A percentile compares a stretch with the other conserved stretches of the same genome.
Conservation (phyloP, 1,140 invertebrate genomes). For the Ooceraea biroi region DNA sequence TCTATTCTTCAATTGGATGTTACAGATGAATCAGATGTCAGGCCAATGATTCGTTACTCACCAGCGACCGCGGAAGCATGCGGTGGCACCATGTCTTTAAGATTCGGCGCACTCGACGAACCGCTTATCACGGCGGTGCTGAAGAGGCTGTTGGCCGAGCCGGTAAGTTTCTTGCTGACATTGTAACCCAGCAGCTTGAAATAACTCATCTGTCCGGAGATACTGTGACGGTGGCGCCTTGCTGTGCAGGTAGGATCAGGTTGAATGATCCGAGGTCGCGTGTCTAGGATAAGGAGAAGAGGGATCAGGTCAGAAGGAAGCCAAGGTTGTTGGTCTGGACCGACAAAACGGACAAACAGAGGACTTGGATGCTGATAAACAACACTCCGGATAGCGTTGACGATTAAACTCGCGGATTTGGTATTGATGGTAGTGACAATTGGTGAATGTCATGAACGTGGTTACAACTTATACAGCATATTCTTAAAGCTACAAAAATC, state of each 20-base stretch:
- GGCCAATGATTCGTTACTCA: slow-evolving; percentile 83
- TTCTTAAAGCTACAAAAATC: slow-evolving; percentile 23
- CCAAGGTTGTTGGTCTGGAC: slow-evolving; percentile 22
- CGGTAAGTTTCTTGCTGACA: slow-evolving; percentile 89
- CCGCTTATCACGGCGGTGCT: slow-evolving; percentile 97
- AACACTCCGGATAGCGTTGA: slow-evolving; percentile 61
- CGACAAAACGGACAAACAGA: slow-evolving; percentile 69
- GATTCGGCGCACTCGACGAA: slow-evolving; percentile 95
- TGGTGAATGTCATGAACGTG: slow-evolving; percentile 12
- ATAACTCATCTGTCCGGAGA: slow-evolving; percentile 96
- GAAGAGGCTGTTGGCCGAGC: slow-evolving; percentile 93
- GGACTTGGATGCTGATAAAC: slow-evolving; percentile 64
- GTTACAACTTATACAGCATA: background rate
- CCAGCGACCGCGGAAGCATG: slow-evolving; percentile 90
- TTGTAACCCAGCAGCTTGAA: slow-evolving; percentile 94
- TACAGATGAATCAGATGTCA: background rate
- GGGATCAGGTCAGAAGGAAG: slow-evolving; percentile 76
- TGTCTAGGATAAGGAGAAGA: slow-evolving; percentile 85
- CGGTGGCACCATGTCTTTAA: slow-evolving; percentile 93
- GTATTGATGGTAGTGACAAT: slow-evolving; percentile 33
- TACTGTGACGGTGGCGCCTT: slow-evolving; percentile 96
- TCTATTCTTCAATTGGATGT: background rate
- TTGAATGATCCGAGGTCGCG: slow-evolving; percentile 86
- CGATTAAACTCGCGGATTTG: slow-evolving; percentile 28
- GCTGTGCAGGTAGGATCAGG: slow-evolving; percentile 88